Evolutionary conservation across 2,113 vertebrate species (phyloP).

Genomic region (Silurus asotus): DNA sequence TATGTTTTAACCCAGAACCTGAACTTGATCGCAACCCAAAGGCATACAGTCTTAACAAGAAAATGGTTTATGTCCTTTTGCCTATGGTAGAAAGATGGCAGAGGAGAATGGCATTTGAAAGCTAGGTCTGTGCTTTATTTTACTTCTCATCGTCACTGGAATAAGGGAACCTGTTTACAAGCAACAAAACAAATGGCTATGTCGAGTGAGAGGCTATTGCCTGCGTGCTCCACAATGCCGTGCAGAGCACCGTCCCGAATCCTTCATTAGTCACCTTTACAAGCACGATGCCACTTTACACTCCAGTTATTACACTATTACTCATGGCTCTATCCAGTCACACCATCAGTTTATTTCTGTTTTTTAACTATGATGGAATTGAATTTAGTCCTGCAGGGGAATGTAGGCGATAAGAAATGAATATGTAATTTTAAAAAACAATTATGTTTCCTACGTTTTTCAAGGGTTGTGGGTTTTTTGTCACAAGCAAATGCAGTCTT

Average conservation of each 20-base stretch:
- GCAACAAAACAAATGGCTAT: conserved; percentile 24
- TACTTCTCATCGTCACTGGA: neutral
- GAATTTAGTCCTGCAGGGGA: conserved; percentile 42
- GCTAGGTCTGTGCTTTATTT: neutral
- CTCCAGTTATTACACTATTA: conserved; percentile 41
- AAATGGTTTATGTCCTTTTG: neutral
- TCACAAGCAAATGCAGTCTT: neutral
- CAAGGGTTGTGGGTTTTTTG: neutral
- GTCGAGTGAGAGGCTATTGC: conserved; percentile 17
- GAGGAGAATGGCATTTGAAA: conserved; percentile 14
- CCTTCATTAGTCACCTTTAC: conserved; percentile 41
- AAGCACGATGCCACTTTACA: conserved; percentile 36
- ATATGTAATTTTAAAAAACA: neutral
- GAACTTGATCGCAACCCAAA: neutral
- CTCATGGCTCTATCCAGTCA: conserved; percentile 14
- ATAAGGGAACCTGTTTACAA: conserved; percentile 24
- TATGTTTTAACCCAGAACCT: neutral
- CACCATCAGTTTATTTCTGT: neutral
- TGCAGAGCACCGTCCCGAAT: neutral
- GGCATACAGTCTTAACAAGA: neutral
- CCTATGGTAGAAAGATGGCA: neutral
- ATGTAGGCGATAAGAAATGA: conserved; percentile 20
- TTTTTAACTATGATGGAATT: conserved; percentile 19
- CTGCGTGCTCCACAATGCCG: neutral
- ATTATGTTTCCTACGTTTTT: neutral